Evolutionary conservation across 2,888 invertebrate species (phyloP).

Genomic region (Drosophila quinaria): DNA sequence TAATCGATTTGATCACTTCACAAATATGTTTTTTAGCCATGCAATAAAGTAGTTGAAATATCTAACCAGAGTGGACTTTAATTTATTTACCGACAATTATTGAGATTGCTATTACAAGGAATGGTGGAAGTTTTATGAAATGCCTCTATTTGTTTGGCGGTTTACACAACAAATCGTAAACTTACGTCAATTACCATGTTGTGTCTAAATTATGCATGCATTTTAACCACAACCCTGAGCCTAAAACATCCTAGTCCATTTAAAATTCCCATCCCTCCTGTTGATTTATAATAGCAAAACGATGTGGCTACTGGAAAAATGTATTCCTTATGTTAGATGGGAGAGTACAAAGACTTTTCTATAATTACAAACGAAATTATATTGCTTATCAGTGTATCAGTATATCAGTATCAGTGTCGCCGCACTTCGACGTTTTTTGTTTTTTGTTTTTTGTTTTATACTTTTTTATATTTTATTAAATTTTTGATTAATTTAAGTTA

Average conservation of each 20-base stretch:
- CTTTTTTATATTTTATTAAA: no score
- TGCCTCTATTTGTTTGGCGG: conserved; percentile 26
- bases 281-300: neutral
- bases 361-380: neutral
- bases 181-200: conserved; percentile 28
- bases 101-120: neutral
- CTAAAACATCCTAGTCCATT: neutral
- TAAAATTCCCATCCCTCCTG: neutral
- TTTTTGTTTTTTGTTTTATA: no score
- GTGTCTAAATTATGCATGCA: conserved; percentile 32
- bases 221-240: conserved; percentile 8
- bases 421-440: no score
- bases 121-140: conserved; percentile 5
- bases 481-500: no score
- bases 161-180: conserved; percentile 6
- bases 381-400: neutral
- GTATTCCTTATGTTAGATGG: neutral
- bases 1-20: neutral
- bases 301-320: neutral
- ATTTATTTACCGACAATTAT: conserved; percentile 1
- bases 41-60: neutral
- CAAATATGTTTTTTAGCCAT: neutral
- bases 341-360: neutral
- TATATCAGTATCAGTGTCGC: no score
- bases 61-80: neutral